phyloP scores from a whole-genome alignment of 2,797 vertebrate genomes.

The Podargus strigoides region DNA sequence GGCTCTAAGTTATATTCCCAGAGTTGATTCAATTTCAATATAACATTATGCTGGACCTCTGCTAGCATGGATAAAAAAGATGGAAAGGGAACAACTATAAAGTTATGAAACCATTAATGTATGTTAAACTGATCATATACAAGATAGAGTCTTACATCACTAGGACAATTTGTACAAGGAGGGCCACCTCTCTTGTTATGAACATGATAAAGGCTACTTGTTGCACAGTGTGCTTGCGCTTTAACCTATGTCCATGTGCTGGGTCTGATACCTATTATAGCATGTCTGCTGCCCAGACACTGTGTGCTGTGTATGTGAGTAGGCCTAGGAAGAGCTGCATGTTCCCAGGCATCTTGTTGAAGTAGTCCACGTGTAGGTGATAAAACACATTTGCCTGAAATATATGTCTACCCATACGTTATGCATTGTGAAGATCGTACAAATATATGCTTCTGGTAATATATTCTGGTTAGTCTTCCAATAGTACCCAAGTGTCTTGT shows the following conservation, averaged over 20 bases:
- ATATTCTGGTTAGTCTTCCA: background rate
- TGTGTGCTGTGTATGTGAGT: rapidly evolving
- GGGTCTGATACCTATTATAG: background rate
- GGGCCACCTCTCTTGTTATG: background rate
- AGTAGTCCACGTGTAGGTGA: background rate
- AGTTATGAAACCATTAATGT: background rate
- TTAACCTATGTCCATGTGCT: background rate
- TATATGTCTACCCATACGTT: background rate
- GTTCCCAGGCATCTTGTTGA: background rate
- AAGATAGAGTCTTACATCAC: background rate
- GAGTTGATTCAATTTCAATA: background rate
- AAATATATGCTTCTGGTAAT: background rate
- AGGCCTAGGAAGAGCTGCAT: rapidly evolving
- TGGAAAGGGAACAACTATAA: background rate
- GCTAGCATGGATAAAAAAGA: background rate
- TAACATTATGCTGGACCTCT: background rate
- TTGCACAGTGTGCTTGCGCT: background rate
- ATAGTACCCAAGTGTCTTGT: background rate
- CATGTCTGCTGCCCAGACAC: background rate
- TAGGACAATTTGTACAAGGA: background rate
- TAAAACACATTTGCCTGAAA: background rate
- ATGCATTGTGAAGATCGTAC: background rate
- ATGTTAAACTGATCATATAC: background rate
- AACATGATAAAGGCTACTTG: background rate
- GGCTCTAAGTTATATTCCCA: background rate